Evolutionary conservation across 2,113 vertebrate species (phyloP), one percentile per base, ranked within the genome.

Genomic region (Nycticorax nycticorax): DNA sequence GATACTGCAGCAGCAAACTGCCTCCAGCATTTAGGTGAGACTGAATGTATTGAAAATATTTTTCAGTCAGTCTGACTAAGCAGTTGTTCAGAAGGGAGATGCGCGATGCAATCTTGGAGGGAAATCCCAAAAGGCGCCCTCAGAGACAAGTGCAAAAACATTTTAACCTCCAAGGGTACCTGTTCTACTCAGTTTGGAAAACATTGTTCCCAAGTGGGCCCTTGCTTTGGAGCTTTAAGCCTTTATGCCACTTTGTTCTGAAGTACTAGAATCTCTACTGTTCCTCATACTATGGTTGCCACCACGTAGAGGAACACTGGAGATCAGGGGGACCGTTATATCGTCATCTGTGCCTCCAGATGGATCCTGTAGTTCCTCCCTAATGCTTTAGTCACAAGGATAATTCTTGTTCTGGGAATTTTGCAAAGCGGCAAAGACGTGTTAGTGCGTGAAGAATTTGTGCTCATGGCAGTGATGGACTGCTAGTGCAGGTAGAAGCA

Each of bases 41-140:
- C 12, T 64, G 72, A 77, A 77, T 3, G 1, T 59, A 67, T 9
- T 67, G n/a, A 76, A 92, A 77, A 68, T 53, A 33, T 53, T 93
- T 89, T 91, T 89, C 78, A 85, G 27, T 75, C 11, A 64, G 5
- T 37, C 21, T 94, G 45, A 74, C 75, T 72, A 87, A 80, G 47
- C 45, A 85, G 16, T 88, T 94, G 27, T 56, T 85, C 30, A 57
- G n/a, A 52, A 66, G 26, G 81, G 53, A 59, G 62, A n/a, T 23
- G 27, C 0, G 17, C 87, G 60, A 39, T 87, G 76, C 73, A 91
- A 19, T 28, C 12, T 4, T 27, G 76, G 69, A 82, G 66, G 37
- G 63, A 74, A 67, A 77, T 86, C 82, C 56, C 83, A 63, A 50
- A 86, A 45, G 35, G 30, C 0, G 1, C 5, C 43, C 64, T 60